Evolutionary conservation across 2,888 invertebrate genomes (phyloP).

Genomic region (Rhimphoctona megacephalus): DNA sequence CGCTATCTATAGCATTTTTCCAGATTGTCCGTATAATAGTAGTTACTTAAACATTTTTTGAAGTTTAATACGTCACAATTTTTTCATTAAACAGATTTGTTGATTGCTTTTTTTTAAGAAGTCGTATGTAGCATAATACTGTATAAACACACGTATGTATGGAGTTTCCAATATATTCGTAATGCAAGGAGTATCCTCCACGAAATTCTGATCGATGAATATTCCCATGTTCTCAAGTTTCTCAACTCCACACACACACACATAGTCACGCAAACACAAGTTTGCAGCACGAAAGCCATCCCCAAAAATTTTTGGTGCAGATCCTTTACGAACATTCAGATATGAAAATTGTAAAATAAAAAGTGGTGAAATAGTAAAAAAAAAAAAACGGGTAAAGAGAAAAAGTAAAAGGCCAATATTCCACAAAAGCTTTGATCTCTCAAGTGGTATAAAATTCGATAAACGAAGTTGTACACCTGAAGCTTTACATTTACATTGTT

Average conservation of each 20-base stretch:
- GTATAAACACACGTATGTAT: not conserved
- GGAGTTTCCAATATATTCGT: not conserved
- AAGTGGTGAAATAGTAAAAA: slow-evolving; percentile 6
- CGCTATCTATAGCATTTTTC: no score
- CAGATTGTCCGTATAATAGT: no score
- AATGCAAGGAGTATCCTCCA: slow-evolving; percentile 8
- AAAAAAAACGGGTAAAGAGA: slow-evolving; percentile 19
- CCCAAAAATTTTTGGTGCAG: slow-evolving; percentile 21
- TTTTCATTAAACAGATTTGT: not conserved
- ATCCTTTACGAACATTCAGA: slow-evolving; percentile 12
- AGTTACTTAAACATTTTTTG: not conserved
- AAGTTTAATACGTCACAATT: not conserved
- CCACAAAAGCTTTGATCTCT: slow-evolving; percentile 64
- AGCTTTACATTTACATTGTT: slow-evolving; percentile 50
- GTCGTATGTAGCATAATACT: not conserved
- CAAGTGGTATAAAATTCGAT: slow-evolving; percentile 62
- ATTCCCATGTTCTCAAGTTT: not conserved
- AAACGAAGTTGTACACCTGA: slow-evolving; percentile 54
- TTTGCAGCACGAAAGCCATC: not conserved
- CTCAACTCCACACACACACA: slow-evolving; percentile 11
- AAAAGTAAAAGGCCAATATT: slow-evolving; percentile 49
- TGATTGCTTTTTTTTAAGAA: not conserved
- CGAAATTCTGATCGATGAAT: slow-evolving; percentile 12
- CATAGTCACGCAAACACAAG: not conserved
- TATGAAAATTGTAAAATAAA: slow-evolving; percentile 53